Evolutionary conservation across 2,888 invertebrate genomes (phyloP).

Genomic region (Ischnura elegans): DNA sequence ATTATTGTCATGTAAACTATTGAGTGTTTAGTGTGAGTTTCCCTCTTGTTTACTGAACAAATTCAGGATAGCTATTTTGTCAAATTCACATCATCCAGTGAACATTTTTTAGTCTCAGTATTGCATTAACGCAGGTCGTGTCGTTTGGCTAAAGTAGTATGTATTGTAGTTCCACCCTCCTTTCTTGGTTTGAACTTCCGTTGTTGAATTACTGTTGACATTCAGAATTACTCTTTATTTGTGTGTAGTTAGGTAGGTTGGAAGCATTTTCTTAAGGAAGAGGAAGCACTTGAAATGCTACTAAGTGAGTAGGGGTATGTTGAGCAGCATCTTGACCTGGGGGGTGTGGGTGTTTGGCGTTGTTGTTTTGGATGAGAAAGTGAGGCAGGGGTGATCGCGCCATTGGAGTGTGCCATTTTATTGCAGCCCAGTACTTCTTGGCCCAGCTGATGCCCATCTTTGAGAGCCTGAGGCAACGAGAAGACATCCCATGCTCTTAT

Average conservation of each 20-base stretch:
- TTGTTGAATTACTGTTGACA: constrained; percentile 32
- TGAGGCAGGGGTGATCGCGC: background rate
- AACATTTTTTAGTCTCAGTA: no score
- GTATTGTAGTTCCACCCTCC: no score
- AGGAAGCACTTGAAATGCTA: background rate
- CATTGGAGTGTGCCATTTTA: constrained; percentile 71
- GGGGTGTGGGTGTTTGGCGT: background rate
- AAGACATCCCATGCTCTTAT: constrained; percentile 94
- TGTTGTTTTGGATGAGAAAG: background rate
- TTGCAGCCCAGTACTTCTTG: constrained; percentile 94
- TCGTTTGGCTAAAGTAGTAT: no score
- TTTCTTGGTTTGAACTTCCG: constrained; percentile 66
- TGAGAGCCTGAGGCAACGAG: constrained; percentile 94
- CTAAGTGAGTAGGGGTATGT: no score
- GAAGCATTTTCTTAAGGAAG: background rate
- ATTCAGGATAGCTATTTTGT: no score
- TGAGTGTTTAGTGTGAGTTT: no score
- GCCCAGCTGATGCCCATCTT: constrained; percentile 97
- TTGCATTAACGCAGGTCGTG: no score
- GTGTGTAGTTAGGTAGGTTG: no score
- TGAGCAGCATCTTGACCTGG: background rate
- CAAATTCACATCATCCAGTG: no score
- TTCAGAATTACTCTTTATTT: background rate
- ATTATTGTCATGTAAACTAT: no score
- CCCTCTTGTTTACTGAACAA: no score